Evolutionary conservation across 2,797 vertebrate species (phyloP).

Genomic region (Galagoides demidoff): DNA sequence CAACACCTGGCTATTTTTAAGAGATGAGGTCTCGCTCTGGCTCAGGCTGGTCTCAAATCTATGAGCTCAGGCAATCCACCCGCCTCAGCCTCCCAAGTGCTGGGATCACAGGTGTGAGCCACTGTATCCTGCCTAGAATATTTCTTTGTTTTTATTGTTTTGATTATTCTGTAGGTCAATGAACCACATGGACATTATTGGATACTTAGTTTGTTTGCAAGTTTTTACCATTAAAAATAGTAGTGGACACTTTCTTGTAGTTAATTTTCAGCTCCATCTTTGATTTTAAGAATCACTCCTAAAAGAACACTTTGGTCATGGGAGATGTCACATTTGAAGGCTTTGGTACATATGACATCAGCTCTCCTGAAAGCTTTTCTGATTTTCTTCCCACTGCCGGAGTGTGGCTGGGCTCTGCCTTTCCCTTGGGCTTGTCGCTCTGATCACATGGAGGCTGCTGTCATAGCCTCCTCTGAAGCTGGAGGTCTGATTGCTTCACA

Average conservation of each 20-base stretch:
- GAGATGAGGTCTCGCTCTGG: too few species aligned
- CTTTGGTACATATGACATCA: not conserved
- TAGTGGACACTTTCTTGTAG: not conserved
- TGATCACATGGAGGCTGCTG: too few species aligned
- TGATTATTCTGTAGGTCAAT: not conserved
- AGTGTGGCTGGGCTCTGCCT: not conserved
- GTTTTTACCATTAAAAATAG: not conserved
- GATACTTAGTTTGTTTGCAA: not conserved
- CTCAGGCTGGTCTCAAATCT: too few species aligned
- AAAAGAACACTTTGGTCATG: not conserved
- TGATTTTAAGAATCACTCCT: not conserved
- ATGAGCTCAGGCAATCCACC: too few species aligned
- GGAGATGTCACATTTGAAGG: not conserved
- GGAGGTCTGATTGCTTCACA: not conserved
- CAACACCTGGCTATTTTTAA: too few species aligned
- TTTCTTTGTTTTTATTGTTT: not conserved
- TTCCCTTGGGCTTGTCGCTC: not conserved
- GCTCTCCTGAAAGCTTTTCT: not conserved
- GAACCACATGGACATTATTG: not conserved
- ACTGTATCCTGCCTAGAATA: accelerated
- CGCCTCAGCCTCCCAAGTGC: too few species aligned
- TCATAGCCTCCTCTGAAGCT: not conserved
- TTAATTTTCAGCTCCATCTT: not conserved
- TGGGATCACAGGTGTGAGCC: too few species aligned
- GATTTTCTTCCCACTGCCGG: not conserved